Evolutionary conservation across 2,797 vertebrate species (phyloP), one percentile per base, ranked within the genome.

Genomic region (Limnodromus scolopaceus): DNA sequence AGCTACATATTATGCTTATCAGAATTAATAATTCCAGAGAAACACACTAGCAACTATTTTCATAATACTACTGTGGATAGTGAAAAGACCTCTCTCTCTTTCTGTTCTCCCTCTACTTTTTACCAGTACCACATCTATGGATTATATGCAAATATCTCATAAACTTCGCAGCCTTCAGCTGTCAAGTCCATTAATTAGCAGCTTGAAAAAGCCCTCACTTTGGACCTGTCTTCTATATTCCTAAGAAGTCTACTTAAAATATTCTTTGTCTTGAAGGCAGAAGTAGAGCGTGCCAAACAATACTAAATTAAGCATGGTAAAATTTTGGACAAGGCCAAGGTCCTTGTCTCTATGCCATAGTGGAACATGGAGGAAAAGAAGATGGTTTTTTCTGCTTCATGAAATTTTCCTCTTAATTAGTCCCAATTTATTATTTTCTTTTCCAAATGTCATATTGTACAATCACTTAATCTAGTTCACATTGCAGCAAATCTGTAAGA

Each of bases 21-120:
- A 87, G 60, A 92, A 93, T 51, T 75, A 94, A 84, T 48, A 90
- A 72, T 75, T 75, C 12, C 58, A 93, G 49, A 95, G 49, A 81
- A 86, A 77, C 43, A 76, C 1, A 0, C 8, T 18, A 84, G 18
- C 23, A 77, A 58, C 10, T 54, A 32, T 84, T 84, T 45, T 39
- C 46, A 36, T 58, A 84, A 18, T 11, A 46, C 20, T 49, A 64
- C 16, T 75, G 24, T 8, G 3, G 11, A 55, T 2, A 81, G 8
- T 38, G 38, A 58, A 70, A 89, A 82, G 9, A 17, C 16, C 3
- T 68, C 30, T 36, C 27, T n/a, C 12, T 71, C 9, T 11, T 14
- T 32, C 25, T 66, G n/a, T 66, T 69, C 24, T 70, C 6, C 18
- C 17, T 54, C 43, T 36, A 7, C 12, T 39, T 81, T 85, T 78